These are phyloP conservation scores for Zoanthus gigantus DNA, from an alignment of 92 coral and sea anemone species.

Conservation along the genomic window DNA sequence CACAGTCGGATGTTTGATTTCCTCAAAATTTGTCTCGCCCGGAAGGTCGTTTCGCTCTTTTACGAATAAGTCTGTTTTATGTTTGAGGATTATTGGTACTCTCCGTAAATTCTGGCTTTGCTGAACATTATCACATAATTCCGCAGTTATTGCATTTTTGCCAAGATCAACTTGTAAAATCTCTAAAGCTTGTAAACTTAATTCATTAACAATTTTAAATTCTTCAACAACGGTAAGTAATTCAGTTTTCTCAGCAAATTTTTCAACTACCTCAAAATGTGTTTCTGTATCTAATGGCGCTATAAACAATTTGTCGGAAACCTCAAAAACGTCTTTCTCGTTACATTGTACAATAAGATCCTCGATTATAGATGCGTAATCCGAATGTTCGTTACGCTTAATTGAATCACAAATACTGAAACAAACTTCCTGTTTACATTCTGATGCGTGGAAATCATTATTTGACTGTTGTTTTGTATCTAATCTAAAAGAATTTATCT, in stretches of 20 bases:
- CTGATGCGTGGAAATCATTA: not conserved
- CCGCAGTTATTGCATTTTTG: not conserved
- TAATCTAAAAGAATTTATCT: not conserved
- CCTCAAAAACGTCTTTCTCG: conserved; percentile 2
- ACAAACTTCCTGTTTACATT: not conserved
- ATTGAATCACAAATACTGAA: no score
- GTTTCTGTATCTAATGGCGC: conserved; percentile 4
- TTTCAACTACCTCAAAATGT: conserved; percentile 8
- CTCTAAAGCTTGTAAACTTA: conserved; percentile 7
- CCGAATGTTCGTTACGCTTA: not conserved
- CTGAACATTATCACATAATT: conserved; percentile 1
- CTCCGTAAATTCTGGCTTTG: not conserved
- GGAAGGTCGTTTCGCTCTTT: conserved; percentile 7
- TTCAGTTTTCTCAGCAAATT: conserved; percentile 15
- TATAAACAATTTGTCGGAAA: not conserved
- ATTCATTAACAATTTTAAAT: conserved; percentile 13
- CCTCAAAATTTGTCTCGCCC: not conserved
- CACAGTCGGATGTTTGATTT: not conserved
- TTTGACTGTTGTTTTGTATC: not conserved
- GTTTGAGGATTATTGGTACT: not conserved
- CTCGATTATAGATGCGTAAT: not conserved
- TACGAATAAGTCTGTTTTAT: conserved; percentile 28
- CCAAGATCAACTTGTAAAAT: conserved; percentile 1
- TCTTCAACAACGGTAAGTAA: not conserved
- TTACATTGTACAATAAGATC: conserved; percentile 1